These are phyloP conservation scores for Poliocrania exsul DNA, from an alignment of 2,797 vertebrate species.

Conservation along the genomic window DNA sequence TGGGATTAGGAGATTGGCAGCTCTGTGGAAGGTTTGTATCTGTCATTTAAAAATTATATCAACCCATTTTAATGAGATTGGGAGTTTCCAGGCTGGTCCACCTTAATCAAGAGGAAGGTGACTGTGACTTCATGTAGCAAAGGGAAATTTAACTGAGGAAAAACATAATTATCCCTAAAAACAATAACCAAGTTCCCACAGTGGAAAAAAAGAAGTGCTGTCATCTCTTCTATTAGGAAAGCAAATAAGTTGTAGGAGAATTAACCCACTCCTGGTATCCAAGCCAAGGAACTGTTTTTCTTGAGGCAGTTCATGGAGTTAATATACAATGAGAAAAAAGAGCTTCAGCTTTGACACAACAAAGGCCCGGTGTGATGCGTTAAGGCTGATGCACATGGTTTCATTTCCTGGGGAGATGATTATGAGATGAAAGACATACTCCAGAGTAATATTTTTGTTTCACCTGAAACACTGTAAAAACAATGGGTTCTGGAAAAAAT, in stretches of 20 bases:
- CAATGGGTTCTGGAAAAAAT: conserved; percentile 79
- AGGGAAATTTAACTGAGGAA: background rate
- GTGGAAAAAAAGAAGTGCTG: background rate
- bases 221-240: background rate
- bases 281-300: conserved; percentile 38
- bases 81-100: background rate
- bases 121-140: background rate
- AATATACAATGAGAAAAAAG: conserved; percentile 48
- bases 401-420: conserved; percentile 82
- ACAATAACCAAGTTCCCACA: background rate
- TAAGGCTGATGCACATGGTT: conserved; percentile 78
- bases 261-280: background rate
- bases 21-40: background rate
- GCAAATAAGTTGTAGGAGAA: background rate
- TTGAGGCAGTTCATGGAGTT: conserved; percentile 57
- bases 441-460: conserved; percentile 81
- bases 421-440: conserved; percentile 77
- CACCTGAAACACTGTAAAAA: conserved; percentile 81
- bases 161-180: background rate
- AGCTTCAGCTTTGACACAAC: conserved; percentile 71
- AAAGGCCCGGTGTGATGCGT: conserved; percentile 69
- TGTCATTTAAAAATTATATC: background rate
- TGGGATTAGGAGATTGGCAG: background rate
- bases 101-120: background rate
- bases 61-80: background rate